Percentiles rank a stretch among this genome's conserved stretches.
Evolutionary conservation across 2,888 invertebrate genomes (phyloP).

Genomic region (Nomada fucata): DNA sequence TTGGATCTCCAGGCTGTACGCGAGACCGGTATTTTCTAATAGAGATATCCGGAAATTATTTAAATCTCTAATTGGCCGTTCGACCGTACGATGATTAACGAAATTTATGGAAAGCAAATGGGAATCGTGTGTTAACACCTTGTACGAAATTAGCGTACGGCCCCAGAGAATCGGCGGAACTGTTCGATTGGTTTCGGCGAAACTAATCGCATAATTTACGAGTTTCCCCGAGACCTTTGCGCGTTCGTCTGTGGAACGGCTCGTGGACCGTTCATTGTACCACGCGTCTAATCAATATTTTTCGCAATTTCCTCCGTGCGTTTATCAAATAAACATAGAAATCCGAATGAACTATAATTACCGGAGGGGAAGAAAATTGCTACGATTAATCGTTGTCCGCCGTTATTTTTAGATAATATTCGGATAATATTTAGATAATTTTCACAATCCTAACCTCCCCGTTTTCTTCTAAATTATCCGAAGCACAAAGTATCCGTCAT

Average conservation of each 20-base stretch:
- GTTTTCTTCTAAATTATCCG: too few species aligned
- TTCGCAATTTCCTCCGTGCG: constrained; percentile 14
- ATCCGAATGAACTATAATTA: too few species aligned
- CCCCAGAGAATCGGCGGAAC: not conserved
- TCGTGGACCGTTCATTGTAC: constrained; percentile 4
- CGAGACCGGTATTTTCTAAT: too few species aligned
- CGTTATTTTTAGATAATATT: too few species aligned
- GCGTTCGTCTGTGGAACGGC: constrained; percentile 22
- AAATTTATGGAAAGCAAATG: constrained; percentile 22
- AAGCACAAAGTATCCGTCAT: not conserved
- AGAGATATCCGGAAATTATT: not conserved
- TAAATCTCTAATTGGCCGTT: constrained; percentile 7
- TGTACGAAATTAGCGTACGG: not conserved
- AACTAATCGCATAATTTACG: constrained; percentile 32
- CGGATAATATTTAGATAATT: too few species aligned
- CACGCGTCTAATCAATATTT: not conserved
- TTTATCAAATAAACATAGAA: constrained; percentile 26
- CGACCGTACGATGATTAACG: not conserved
- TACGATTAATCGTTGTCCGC: too few species aligned
- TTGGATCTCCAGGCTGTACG: too few species aligned
- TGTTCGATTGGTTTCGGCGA: not conserved
- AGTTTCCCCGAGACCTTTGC: constrained; percentile 3
- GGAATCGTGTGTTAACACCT: constrained; percentile 13
- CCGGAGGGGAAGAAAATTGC: not conserved
- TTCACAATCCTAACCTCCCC: too few species aligned